Base-by-base conservation (phyloP, 2,113 vertebrate species). In the Fukomys damarensis region DNA sequence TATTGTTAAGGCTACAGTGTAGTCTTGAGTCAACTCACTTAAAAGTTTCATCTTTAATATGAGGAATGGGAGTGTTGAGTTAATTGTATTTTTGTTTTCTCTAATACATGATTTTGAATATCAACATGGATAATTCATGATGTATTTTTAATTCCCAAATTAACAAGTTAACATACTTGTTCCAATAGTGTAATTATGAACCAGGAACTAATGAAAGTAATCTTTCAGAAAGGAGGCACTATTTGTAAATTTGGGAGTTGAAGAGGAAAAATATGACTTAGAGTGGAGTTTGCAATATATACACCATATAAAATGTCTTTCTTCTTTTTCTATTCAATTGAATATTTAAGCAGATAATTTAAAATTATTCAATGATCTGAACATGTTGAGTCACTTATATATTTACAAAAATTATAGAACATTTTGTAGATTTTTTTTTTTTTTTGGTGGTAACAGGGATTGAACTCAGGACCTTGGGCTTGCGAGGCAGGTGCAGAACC, bases 41-140 rank as follows among this genome's bases (percentile, higher is more conserved):
- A 12, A 83, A 54, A 83, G 5, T 74, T 92, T 80, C 49, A 72
- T 89, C 6, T 94, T 30, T 92, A 68, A 85, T 30, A 30, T 38
- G 77, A 56, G 28, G 56, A 84, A 56, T 82, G 19, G 77, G 26
- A 65, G 4, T 19, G 77, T 76, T 68, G 35, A 86, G 30, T 56
- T 74, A 35, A 88, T 1, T 59, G 8, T 12, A 9, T 46, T 54
- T 91, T 65, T 63, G 28, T 59, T 88, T 81, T 59, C 11, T 61
- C 58, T 61, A 91, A 80, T 19, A 84, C 30, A 32, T 88, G 49
- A 88, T 91, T 80, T 74, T 38, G 24, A 92, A 49, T 95, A 91
- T 80, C 30, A 91, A 86, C 91, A 76, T 28, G 8, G 30, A 30
- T 1, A 5, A 56, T n/a, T 93, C 83, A 43, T 77, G 65, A 76